These are phyloP conservation scores for Pachyuromys duprasi DNA, from an alignment of 2,797 vertebrate species.

Conservation along the genomic window DNA sequence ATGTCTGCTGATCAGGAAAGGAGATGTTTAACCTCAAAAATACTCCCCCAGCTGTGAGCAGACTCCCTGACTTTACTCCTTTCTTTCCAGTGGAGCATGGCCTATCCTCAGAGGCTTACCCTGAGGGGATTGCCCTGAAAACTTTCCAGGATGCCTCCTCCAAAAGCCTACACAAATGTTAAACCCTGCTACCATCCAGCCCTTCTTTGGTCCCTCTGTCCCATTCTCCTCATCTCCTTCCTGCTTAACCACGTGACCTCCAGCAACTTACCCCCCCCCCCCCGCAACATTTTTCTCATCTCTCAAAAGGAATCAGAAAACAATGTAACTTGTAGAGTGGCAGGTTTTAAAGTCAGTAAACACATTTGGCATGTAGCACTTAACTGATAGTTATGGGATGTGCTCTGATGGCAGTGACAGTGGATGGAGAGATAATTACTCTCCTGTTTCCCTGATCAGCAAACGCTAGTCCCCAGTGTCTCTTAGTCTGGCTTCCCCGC, in stretches of 20 bases:
- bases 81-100: not conserved
- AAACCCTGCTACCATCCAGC: not conserved
- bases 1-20: not conserved
- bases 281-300: not conserved
- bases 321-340: not conserved
- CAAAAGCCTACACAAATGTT: not conserved
- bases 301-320: conserved; percentile 7
- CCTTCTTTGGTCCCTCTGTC: not conserved
- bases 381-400: not conserved
- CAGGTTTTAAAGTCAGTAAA: conserved; percentile 4
- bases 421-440: not conserved
- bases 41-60: not conserved
- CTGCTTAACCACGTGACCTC: not conserved
- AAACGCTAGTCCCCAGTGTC: not conserved
- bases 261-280: not conserved
- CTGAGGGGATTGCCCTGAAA: not conserved
- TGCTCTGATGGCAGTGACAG: not conserved
- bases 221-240: not conserved
- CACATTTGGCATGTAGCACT: not conserved
- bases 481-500: not conserved
- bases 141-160: not conserved
- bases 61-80: not conserved
- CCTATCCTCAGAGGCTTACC: not conserved
- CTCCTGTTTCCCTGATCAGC: conserved; percentile 1
- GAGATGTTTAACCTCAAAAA: not conserved